phyloP scores from a whole-genome alignment of 1,140 invertebrate genomes.

The Caerostris extrusa region DNA sequence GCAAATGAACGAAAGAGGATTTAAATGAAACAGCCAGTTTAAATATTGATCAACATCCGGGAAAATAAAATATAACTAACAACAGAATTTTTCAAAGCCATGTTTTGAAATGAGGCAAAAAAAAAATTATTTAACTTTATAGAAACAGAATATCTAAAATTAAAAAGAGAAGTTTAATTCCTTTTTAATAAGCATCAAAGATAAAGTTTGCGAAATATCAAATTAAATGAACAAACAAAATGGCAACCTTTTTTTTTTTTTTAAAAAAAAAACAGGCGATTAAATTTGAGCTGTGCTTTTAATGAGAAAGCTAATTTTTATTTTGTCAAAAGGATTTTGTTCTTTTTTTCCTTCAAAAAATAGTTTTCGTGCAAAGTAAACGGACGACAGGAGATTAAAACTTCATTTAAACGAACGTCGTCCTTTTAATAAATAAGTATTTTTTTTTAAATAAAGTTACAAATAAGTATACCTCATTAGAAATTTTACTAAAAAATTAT shows the following conservation, averaged over 20 bases:
- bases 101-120: background rate
- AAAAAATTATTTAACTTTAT: background rate
- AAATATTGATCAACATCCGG: too few species aligned
- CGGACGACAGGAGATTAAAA: background rate
- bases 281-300: conserved; percentile 13
- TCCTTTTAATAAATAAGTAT: background rate
- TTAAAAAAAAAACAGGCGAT: background rate
- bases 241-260: background rate
- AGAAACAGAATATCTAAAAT: background rate
- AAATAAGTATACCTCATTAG: background rate
- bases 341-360: background rate
- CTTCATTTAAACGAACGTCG: background rate
- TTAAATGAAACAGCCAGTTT: too few species aligned
- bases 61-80: too few species aligned
- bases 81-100: too few species aligned
- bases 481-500: background rate
- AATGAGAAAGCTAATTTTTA: background rate
- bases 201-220: background rate
- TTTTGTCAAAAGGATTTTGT: background rate
- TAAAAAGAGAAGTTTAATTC: background rate
- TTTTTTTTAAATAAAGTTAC: background rate
- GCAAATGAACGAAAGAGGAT: too few species aligned
- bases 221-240: background rate
- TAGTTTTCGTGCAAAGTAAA: background rate
- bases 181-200: background rate